phyloP scores from a whole-genome alignment of 2,888 invertebrate genomes.

The Notodromas monacha region DNA sequence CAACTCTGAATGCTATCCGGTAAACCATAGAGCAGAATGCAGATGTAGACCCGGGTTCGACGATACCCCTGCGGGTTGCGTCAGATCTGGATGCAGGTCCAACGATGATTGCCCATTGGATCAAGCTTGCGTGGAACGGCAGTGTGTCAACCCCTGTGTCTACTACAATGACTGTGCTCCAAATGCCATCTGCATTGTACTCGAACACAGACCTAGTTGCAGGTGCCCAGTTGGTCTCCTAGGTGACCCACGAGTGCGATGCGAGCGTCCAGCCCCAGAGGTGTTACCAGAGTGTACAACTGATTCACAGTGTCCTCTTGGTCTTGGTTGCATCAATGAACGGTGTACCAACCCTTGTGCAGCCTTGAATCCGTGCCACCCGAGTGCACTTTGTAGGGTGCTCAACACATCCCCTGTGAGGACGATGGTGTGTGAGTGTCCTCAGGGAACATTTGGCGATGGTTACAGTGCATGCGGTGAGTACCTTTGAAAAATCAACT shows the following conservation, averaged over 20 bases:
- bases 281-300: constrained; percentile 7
- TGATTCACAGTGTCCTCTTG: constrained; percentile 12
- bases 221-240: constrained; percentile 11
- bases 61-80: constrained; percentile 30
- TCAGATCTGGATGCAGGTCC: constrained; percentile 26
- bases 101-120: constrained; percentile 49
- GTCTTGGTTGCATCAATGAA: constrained; percentile 11
- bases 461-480: constrained; percentile 37
- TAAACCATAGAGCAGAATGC: constrained; percentile 10
- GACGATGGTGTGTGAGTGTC: constrained; percentile 31
- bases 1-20: constrained; percentile 10
- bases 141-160: constrained; percentile 43
- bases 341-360: constrained; percentile 15
- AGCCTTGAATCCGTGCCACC: constrained; percentile 11
- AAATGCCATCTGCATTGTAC: constrained; percentile 14
- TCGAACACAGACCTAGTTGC: constrained; percentile 13
- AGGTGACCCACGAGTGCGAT: constrained; percentile 10
- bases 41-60: constrained; percentile 32
- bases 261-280: constrained; percentile 36
- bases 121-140: constrained; percentile 44
- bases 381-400: constrained; percentile 18
- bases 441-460: constrained; percentile 44
- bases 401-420: constrained; percentile 12
- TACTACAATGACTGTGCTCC: constrained; percentile 35
- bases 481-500: background rate